These are phyloP conservation scores for Parochlus steinenii DNA, from an alignment of 2,888 invertebrate species.

Conservation along the genomic window DNA sequence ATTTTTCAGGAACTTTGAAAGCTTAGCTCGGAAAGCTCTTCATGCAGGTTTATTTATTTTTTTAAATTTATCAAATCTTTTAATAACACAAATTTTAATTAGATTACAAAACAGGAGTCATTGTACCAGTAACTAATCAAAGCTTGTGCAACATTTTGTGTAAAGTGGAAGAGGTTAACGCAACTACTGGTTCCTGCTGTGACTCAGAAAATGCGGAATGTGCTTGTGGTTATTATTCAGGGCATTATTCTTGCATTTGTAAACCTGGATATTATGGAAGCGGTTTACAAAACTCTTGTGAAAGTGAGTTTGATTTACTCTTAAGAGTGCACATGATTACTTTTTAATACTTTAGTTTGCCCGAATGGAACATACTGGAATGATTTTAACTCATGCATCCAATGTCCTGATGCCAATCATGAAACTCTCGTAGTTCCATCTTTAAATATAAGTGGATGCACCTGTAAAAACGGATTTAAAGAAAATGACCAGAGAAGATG, in stretches of 20 bases:
- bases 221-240: constrained; percentile 47
- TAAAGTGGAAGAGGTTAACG: constrained; percentile 18
- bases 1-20: no score
- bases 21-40: constrained; percentile 45
- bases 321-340: constrained; percentile 4
- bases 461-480: constrained; percentile 43
- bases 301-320: constrained; percentile 34
- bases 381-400: constrained; percentile 30
- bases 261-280: constrained; percentile 45
- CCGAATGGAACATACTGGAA: constrained; percentile 48
- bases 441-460: constrained; percentile 36
- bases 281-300: constrained; percentile 40
- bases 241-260: constrained; percentile 51
- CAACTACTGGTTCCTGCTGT: constrained; percentile 34
- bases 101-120: constrained; percentile 45
- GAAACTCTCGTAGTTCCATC: constrained; percentile 37
- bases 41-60: constrained; percentile 38
- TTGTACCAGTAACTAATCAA: constrained; percentile 32
- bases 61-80: constrained; percentile 20
- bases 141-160: constrained; percentile 39
- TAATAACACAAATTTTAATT: no score
- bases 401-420: constrained; percentile 48
- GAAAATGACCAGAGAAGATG: constrained; percentile 33
- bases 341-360: constrained; percentile 34
- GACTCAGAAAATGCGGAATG: constrained; percentile 42